These are phyloP conservation scores for Coendou prehensilis DNA, from an alignment of 2,797 vertebrate genomes.

Conservation along the genomic window DNA sequence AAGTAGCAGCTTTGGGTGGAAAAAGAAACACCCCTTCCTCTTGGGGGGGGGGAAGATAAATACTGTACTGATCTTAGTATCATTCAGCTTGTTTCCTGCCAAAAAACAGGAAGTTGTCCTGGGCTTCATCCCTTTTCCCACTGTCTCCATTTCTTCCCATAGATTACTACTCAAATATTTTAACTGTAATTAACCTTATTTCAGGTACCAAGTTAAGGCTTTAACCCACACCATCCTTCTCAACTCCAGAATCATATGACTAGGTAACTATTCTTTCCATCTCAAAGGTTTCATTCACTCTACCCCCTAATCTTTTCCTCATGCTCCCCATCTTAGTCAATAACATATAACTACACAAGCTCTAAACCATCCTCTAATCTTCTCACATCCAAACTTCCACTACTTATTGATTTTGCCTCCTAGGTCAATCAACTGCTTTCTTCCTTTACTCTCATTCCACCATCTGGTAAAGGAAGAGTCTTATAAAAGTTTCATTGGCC, in stretches of 20 bases:
- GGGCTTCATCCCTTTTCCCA: neutral
- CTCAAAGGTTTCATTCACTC: neutral
- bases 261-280: neutral
- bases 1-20: neutral
- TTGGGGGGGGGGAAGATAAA: neutral
- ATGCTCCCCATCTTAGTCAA: neutral
- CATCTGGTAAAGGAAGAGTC: neutral
- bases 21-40: neutral
- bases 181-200: neutral
- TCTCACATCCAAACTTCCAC: neutral
- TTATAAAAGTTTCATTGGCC: neutral
- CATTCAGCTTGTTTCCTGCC: neutral
- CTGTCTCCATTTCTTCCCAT: neutral
- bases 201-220: neutral
- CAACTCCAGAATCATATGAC: neutral
- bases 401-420: neutral
- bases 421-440: neutral
- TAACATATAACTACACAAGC: neutral
- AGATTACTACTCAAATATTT: neutral
- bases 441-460: neutral
- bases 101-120: neutral
- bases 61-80: neutral
- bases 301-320: neutral
- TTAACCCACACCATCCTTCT: neutral
- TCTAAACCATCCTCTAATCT: neutral